These are phyloP conservation scores for Invenusta paracnida DNA, from an alignment of 2,888 invertebrate genomes.

Conservation along the genomic window DNA sequence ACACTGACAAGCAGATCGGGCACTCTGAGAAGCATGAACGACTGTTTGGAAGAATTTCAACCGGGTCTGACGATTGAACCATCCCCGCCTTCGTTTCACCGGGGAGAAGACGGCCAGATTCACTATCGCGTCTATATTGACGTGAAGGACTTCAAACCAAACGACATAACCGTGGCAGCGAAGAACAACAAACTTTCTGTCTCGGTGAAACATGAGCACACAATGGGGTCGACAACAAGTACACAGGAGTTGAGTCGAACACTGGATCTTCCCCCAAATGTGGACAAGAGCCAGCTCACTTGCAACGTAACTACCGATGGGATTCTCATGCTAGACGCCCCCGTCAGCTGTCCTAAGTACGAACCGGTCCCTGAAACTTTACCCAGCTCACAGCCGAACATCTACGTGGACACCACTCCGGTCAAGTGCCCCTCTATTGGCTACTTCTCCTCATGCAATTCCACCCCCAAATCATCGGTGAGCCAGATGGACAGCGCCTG, in stretches of 20 bases:
- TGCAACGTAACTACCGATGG: slow-evolving; percentile 54
- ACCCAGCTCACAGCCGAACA: neutral
- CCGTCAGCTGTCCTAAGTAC: slow-evolving; percentile 44
- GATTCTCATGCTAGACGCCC: slow-evolving; percentile 54
- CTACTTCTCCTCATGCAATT: neutral
- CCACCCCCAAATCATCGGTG: neutral
- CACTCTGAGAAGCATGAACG: neutral
- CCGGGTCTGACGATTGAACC: neutral
- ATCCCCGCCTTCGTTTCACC: neutral
- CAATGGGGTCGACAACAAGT: slow-evolving; percentile 49
- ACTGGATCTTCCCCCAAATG: slow-evolving; percentile 53
- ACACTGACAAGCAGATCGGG: too few relatives aligned
- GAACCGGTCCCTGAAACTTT: neutral
- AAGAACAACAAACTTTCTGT: slow-evolving; percentile 53
- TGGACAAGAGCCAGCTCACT: slow-evolving; percentile 52
- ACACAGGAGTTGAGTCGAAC: slow-evolving; percentile 53
- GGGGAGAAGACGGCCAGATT: slow-evolving; percentile 1
- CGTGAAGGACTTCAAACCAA: slow-evolving; percentile 54
- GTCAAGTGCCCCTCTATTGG: neutral
- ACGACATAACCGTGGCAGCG: slow-evolving; percentile 54
- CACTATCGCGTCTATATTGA: slow-evolving; percentile 53
- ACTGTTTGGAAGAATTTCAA: too few relatives aligned
- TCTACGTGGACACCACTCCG: neutral
- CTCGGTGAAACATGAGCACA: slow-evolving; percentile 52
- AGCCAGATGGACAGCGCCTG: neutral